Evolutionary conservation across 92 coral and sea anemone species (phyloP).

Genomic region (Diadumene lineata): DNA sequence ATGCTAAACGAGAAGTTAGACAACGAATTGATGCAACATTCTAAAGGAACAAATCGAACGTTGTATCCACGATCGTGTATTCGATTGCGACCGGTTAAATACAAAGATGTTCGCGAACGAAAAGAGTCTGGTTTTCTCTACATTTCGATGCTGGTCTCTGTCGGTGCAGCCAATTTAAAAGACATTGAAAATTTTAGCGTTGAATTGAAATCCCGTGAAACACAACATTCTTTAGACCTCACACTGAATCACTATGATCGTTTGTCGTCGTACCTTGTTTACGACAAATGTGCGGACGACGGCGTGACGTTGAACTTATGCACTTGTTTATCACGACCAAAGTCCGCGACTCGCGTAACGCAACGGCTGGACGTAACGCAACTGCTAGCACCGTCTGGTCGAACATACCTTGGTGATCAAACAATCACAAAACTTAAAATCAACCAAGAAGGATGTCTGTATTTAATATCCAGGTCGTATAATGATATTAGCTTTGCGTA

Average conservation of each 20-base stretch:
- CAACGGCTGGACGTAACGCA: neutral
- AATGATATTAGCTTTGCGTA: constrained; percentile 32
- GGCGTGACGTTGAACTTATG: constrained; percentile 22
- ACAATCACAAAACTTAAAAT: neutral
- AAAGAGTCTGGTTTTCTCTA: constrained; percentile 39
- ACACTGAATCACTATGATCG: constrained; percentile 54
- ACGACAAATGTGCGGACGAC: constrained; percentile 35
- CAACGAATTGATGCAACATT: constrained; percentile 4
- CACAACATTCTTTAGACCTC: constrained; percentile 45
- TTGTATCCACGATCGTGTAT: constrained; percentile 34
- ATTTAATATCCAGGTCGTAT: constrained; percentile 45
- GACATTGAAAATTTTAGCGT: constrained; percentile 59
- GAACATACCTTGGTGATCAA: neutral
- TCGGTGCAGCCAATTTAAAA: constrained; percentile 60
- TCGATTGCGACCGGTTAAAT: constrained; percentile 42
- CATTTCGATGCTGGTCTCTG: constrained; percentile 62
- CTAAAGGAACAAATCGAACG: constrained; percentile 9
- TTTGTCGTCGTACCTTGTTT: constrained; percentile 54
- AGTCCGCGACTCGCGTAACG: neutral
- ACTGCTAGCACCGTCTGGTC: neutral
- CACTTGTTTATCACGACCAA: constrained; percentile 21
- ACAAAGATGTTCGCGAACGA: constrained; percentile 50
- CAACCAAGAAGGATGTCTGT: constrained; percentile 38
- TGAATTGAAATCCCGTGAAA: constrained; percentile 48
- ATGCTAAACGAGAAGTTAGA: constrained; percentile 58